phyloP scores from a whole-genome alignment of 1,140 invertebrate genomes.

The Tetramorium parvispinum region DNA sequence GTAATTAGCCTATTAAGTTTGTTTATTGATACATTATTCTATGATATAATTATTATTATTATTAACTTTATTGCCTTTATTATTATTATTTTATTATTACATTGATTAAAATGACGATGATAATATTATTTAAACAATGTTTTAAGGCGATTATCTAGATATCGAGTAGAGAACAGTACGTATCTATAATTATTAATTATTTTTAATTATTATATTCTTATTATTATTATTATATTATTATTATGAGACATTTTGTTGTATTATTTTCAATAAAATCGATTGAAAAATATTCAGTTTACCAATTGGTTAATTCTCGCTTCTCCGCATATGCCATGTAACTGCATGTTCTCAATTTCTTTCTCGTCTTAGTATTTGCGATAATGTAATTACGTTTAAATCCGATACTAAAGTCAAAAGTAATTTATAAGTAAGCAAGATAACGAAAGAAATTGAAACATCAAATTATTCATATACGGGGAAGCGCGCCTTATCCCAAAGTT shows the following conservation, averaged over 20 bases:
- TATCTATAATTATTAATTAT: constrained; percentile 85
- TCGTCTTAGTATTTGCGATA: background rate
- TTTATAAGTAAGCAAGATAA: constrained; percentile 1
- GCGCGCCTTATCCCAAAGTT: constrained; percentile 34
- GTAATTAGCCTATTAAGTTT: constrained; percentile 84
- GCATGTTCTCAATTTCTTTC: constrained; percentile 56
- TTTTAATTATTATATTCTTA: constrained; percentile 83
- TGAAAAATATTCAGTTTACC: constrained; percentile 82
- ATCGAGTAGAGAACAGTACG: constrained; percentile 84
- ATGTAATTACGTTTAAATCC: constrained; percentile 5
- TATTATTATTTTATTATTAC: constrained; percentile 77
- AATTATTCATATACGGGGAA: constrained; percentile 24
- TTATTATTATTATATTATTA: constrained; percentile 81
- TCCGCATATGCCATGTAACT: constrained; percentile 37
- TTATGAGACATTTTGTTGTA: constrained; percentile 86
- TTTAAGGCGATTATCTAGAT: constrained; percentile 85
- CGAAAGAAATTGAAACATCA: constrained; percentile 52
- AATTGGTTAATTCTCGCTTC: constrained; percentile 65
- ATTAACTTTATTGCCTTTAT: constrained; percentile 83
- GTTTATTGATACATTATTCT: constrained; percentile 85
- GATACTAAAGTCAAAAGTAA: constrained; percentile 23
- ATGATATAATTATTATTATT: constrained; percentile 83
- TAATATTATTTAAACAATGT: constrained; percentile 84
- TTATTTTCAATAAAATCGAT: constrained; percentile 86
- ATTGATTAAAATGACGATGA: constrained; percentile 73